phyloP scores from a whole-genome alignment of 2,797 vertebrate species.

The Melanotaenia maccullochi region DNA sequence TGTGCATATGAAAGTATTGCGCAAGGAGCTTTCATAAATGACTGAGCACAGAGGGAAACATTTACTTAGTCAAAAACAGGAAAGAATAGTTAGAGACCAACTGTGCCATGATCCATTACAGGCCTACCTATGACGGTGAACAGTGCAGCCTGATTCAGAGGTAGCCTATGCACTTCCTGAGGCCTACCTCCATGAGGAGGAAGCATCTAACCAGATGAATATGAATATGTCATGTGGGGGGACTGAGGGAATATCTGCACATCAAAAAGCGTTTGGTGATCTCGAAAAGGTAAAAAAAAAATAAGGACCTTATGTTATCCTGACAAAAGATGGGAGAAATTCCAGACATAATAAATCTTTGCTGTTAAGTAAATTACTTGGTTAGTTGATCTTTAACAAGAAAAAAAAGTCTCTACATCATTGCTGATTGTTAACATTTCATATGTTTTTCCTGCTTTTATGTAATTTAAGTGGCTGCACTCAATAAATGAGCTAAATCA shows the following conservation, averaged over 20 bases:
- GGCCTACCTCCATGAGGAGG: constrained; percentile 21
- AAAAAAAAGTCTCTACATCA: too few species aligned
- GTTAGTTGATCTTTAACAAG: too few species aligned
- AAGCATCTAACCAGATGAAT: constrained; percentile 22
- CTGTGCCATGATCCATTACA: constrained; percentile 73
- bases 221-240: not conserved
- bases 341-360: constrained; percentile 1
- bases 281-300: constrained; percentile 20
- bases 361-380: too few species aligned
- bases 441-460: too few species aligned
- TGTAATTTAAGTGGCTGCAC: too few species aligned
- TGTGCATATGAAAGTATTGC: constrained; percentile 62
- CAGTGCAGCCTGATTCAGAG: constrained; percentile 61
- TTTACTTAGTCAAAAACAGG: constrained; percentile 79
- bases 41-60: constrained; percentile 75
- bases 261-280: constrained; percentile 22
- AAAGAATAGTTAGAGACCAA: constrained; percentile 71
- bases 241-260: constrained; percentile 19
- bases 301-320: constrained; percentile 13
- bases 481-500: too few species aligned
- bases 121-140: constrained; percentile 61
- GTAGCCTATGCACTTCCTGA: constrained; percentile 52
- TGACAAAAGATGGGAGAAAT: constrained; percentile 3
- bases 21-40: constrained; percentile 70
- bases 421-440: too few species aligned